Percentiles rank a stretch among this genome's conserved stretches.
Evolutionary conservation across 2,888 invertebrate genomes (phyloP).

Genomic region (Campopleginae sp.): DNA sequence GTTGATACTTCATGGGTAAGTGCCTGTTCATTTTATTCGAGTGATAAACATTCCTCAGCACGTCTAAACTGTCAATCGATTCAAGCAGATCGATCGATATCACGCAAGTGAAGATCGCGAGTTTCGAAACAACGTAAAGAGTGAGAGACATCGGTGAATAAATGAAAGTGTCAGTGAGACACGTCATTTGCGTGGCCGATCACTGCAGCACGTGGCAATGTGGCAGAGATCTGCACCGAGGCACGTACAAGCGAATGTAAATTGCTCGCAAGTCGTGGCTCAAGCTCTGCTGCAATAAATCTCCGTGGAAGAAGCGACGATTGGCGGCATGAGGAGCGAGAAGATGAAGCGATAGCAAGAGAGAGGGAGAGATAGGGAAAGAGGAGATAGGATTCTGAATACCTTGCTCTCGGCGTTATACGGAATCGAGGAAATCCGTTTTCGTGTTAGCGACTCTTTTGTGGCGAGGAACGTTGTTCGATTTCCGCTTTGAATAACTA

Average conservation of each 20-base stretch:
- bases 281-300: constrained; percentile 80
- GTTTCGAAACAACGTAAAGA: neutral
- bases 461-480: constrained; percentile 32
- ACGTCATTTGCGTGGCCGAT: constrained; percentile 53
- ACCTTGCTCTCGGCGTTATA: constrained; percentile 32
- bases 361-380: constrained; percentile 44
- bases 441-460: constrained; percentile 41
- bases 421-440: constrained; percentile 56
- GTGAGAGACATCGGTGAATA: constrained; percentile 23
- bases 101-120: neutral
- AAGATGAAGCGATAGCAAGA: constrained; percentile 30
- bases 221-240: constrained; percentile 49
- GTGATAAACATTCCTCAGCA: neutral
- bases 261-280: constrained; percentile 78
- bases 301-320: constrained; percentile 78
- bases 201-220: constrained; percentile 20
- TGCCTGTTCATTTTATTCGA: neutral
- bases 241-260: constrained; percentile 79
- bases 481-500: constrained; percentile 46
- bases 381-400: constrained; percentile 72
- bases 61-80: neutral
- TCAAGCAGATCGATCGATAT: neutral
- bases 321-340: constrained; percentile 73
- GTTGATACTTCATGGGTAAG: too few species aligned
- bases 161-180: constrained; percentile 30